phyloP scores from a whole-genome alignment of 2,888 invertebrate species.

The Osmoderma eremita region DNA sequence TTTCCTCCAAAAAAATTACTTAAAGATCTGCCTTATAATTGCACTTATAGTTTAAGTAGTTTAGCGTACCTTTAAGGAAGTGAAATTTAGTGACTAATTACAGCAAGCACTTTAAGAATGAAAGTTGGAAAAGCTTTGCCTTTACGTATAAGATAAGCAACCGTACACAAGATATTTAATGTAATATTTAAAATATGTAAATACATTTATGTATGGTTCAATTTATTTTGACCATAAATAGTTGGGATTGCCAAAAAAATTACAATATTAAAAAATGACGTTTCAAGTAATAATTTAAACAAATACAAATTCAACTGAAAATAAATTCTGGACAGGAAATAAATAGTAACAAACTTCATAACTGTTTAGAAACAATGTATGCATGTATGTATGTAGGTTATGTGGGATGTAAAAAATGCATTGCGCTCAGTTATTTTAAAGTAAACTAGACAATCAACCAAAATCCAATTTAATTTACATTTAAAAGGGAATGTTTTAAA shows the following conservation, averaged over 20 bases:
- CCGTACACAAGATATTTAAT: no score
- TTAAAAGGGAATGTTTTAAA: not conserved
- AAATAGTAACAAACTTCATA: conserved; percentile 2
- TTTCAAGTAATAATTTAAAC: conserved; percentile 19
- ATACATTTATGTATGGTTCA: no score
- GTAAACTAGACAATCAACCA: conserved; percentile 23
- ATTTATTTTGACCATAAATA: no score
- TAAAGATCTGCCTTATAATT: no score
- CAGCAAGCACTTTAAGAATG: no score
- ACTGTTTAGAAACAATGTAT: conserved; percentile 11
- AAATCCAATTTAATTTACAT: conserved; percentile 11
- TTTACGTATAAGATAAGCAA: no score
- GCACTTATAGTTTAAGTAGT: no score
- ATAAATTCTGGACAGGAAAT: conserved; percentile 5
- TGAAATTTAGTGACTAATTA: no score
- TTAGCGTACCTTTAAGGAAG: no score
- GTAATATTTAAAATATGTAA: no score
- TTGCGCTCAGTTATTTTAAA: conserved; percentile 14
- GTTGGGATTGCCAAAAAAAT: not conserved
- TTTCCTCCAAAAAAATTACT: no score
- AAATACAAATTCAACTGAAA: conserved; percentile 15
- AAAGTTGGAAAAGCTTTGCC: no score
- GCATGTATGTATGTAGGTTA: not conserved
- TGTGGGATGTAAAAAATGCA: conserved; percentile 8
- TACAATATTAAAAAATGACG: conserved; percentile 13